Evolutionary conservation across 2,888 invertebrate genomes (phyloP).

Genomic region (Acrobasis consociella): DNA sequence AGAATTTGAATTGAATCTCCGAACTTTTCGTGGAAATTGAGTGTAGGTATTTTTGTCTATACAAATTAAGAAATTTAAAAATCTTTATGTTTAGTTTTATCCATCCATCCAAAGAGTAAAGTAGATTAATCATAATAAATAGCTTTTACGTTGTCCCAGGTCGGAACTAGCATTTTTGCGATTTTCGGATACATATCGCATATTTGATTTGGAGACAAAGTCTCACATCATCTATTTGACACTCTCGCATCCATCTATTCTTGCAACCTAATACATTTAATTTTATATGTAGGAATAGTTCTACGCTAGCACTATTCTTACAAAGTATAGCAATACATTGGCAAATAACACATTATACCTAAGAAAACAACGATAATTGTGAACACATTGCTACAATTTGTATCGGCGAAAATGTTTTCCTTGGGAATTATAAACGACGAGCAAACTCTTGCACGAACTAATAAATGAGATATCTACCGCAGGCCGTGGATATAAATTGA

Average conservation of each 20-base stretch:
- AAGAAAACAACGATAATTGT: neutral
- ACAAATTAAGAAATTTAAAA: neutral
- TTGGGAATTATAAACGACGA: constrained; percentile 5
- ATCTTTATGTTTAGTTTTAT: neutral
- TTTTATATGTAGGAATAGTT: too few relatives aligned
- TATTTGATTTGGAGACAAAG: too few relatives aligned
- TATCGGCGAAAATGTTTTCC: constrained; percentile 6
- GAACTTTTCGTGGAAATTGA: constrained; percentile 7
- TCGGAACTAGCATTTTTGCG: too few relatives aligned
- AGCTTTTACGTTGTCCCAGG: too few relatives aligned
- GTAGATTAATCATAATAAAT: too few relatives aligned
- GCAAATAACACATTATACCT: neutral
- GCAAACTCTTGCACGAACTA: constrained; percentile 10
- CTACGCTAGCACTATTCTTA: too few relatives aligned
- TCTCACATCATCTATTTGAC: too few relatives aligned
- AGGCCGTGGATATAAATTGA: constrained; percentile 12
- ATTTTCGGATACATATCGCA: too few relatives aligned
- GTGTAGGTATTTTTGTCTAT: neutral
- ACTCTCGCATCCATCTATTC: too few relatives aligned
- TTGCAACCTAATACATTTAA: too few relatives aligned
- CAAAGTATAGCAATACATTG: too few relatives aligned
- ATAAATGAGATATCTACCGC: constrained; percentile 21
- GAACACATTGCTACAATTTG: neutral
- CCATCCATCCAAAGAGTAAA: neutral
- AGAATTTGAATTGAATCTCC: constrained; percentile 16